Percentiles rank a stretch among this genome's conserved stretches.
Conservation (phyloP, 1,140 invertebrate genomes). For the Drosophila sucinea region DNA sequence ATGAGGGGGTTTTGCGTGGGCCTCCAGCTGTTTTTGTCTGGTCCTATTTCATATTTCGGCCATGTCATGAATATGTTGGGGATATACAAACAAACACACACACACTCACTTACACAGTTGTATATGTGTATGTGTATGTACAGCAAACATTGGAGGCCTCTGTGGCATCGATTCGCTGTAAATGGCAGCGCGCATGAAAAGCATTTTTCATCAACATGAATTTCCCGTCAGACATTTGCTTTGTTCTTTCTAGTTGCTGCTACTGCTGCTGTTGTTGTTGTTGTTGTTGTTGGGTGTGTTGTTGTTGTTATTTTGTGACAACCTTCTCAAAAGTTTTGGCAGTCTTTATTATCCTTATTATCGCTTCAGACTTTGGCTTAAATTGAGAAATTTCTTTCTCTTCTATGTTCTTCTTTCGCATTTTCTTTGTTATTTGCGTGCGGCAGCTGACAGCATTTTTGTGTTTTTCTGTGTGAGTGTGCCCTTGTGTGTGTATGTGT, state of each 20-base stretch:
- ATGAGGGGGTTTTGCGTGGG: slow-evolving; percentile 21
- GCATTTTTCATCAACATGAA: slow-evolving; percentile 80
- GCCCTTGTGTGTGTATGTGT: neutral
- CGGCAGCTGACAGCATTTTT: slow-evolving; percentile 37
- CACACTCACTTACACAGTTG: slow-evolving; percentile 21
- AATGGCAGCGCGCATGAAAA: slow-evolving; percentile 75
- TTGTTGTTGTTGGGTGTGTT: neutral
- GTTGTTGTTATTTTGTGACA: slow-evolving; percentile 43
- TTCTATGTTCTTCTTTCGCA: slow-evolving; percentile 34
- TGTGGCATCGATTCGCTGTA: slow-evolving; percentile 61
- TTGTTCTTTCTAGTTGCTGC: slow-evolving; percentile 55
- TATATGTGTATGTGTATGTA: neutral
- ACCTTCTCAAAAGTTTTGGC: slow-evolving; percentile 73
- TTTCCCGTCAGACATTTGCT: slow-evolving; percentile 73
- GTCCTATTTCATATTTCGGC: slow-evolving; percentile 71
- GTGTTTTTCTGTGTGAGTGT: neutral
- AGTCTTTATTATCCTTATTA: slow-evolving; percentile 81
- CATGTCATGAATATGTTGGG: slow-evolving; percentile 68
- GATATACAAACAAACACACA: slow-evolving; percentile 41
- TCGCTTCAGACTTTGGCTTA: slow-evolving; percentile 69
- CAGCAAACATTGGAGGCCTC: slow-evolving; percentile 13
- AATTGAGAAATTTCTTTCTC: slow-evolving; percentile 53
- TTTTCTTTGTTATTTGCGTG: slow-evolving; percentile 21
- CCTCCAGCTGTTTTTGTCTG: slow-evolving; percentile 51
- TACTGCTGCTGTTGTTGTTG: neutral